Evolutionary conservation across 2,113 vertebrate genomes (phyloP).

Genomic region (Scopus umbretta): DNA sequence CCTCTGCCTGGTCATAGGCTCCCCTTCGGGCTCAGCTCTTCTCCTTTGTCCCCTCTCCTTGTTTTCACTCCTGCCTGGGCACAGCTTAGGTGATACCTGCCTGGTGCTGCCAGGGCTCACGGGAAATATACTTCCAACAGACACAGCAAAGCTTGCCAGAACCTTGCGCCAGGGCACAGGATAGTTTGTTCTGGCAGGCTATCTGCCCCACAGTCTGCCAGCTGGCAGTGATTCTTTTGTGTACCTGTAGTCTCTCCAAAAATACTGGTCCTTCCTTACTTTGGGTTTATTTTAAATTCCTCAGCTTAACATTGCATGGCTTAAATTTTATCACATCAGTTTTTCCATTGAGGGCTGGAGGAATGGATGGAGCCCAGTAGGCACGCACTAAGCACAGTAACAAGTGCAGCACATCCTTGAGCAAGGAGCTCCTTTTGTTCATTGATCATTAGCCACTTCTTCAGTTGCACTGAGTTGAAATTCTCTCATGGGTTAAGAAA

Average conservation of each 20-base stretch:
- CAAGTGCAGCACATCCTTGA: background rate
- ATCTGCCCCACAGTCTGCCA: background rate
- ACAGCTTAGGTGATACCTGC: background rate
- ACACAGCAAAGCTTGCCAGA: background rate
- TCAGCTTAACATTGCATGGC: background rate
- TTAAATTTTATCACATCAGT: background rate
- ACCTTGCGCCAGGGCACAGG: background rate
- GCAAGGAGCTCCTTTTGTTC: background rate
- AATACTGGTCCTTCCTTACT: background rate
- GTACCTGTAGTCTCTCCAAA: background rate
- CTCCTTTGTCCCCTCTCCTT: background rate
- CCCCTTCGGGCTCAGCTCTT: background rate
- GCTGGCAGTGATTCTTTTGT: background rate
- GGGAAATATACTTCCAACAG: background rate
- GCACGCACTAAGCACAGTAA: fast-evolving
- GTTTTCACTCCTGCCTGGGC: background rate
- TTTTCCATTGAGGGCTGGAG: background rate
- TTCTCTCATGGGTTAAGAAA: background rate
- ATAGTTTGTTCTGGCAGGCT: constrained; percentile 31
- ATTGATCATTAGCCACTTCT: background rate
- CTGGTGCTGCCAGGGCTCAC: background rate
- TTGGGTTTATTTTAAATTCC: background rate
- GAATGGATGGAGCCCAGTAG: background rate
- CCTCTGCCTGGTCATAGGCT: background rate
- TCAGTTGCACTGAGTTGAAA: background rate